Percentiles rank a stretch among this genome's conserved stretches.
These are phyloP conservation scores for Mesorhabditis sp. DNA, from an alignment of 2,888 invertebrate species.

Conservation along the genomic window DNA sequence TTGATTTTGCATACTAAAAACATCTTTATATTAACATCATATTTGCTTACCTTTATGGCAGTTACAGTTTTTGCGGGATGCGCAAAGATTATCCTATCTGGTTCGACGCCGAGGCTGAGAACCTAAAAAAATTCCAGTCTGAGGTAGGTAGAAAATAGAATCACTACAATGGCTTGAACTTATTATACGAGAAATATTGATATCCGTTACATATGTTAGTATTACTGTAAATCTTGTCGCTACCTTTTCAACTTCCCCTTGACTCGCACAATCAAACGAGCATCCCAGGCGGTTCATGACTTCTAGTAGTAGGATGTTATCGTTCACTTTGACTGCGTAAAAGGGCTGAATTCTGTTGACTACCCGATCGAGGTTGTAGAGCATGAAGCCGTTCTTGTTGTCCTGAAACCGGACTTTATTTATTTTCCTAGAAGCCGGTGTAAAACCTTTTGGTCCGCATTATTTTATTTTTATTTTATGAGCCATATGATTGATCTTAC, in stretches of 20 bases:
- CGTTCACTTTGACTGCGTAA: not conserved
- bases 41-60: not conserved
- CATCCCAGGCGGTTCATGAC: not conserved
- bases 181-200: not conserved
- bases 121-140: not conserved
- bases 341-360: not conserved
- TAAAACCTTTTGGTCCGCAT: too few species aligned
- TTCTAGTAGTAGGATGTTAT: not conserved
- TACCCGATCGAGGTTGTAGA: not conserved
- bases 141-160: too few species aligned
- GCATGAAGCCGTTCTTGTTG: not conserved
- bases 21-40: not conserved
- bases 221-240: not conserved
- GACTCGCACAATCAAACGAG: conserved; percentile 3
- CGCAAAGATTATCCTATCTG: not conserved
- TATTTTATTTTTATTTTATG: too few species aligned
- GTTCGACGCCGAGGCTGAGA: not conserved
- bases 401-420: not conserved
- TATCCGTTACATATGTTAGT: not conserved
- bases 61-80: not conserved
- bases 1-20: not conserved
- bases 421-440: too few species aligned
- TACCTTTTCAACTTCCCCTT: not conserved
- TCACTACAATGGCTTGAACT: too few species aligned
- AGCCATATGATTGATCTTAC: too few species aligned